These are phyloP conservation scores for Tetramorium bicarinatum DNA, from an alignment of 2,888 invertebrate genomes.

Conservation along the genomic window DNA sequence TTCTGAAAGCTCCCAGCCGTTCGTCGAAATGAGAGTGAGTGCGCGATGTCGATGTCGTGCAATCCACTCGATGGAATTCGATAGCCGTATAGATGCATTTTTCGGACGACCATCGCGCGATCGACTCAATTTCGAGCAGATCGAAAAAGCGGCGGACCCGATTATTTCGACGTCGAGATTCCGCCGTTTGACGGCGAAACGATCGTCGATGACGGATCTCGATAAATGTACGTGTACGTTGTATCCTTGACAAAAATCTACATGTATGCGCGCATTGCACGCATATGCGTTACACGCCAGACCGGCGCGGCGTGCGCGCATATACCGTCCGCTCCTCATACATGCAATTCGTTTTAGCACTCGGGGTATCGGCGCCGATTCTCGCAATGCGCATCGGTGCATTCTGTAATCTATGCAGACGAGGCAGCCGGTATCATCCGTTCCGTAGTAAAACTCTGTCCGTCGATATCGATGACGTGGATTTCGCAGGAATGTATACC, in stretches of 20 bases:
- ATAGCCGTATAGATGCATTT: slow-evolving; percentile 68
- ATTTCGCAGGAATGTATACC: slow-evolving; percentile 46
- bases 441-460: slow-evolving; percentile 45
- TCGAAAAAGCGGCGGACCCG: slow-evolving; percentile 59
- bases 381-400: slow-evolving; percentile 45
- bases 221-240: slow-evolving; percentile 46
- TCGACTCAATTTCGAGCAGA: slow-evolving; percentile 59
- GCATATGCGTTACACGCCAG: background rate
- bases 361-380: slow-evolving; percentile 50
- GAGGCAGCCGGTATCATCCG: slow-evolving; percentile 40
- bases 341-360: slow-evolving; percentile 41
- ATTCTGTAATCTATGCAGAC: slow-evolving; percentile 56
- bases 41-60: slow-evolving; percentile 64
- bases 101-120: slow-evolving; percentile 55
- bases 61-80: slow-evolving; percentile 71
- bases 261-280: background rate
- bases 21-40: slow-evolving; percentile 35
- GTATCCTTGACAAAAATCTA: slow-evolving; percentile 62
- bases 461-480: slow-evolving; percentile 51
- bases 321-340: background rate
- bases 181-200: slow-evolving; percentile 33
- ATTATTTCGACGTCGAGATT: slow-evolving; percentile 60
- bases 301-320: background rate
- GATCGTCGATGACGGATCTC: slow-evolving; percentile 61
- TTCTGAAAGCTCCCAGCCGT: slow-evolving; percentile 38